Evolutionary conservation across 2,797 vertebrate genomes (phyloP).

Genomic region (Botia kubotai): DNA sequence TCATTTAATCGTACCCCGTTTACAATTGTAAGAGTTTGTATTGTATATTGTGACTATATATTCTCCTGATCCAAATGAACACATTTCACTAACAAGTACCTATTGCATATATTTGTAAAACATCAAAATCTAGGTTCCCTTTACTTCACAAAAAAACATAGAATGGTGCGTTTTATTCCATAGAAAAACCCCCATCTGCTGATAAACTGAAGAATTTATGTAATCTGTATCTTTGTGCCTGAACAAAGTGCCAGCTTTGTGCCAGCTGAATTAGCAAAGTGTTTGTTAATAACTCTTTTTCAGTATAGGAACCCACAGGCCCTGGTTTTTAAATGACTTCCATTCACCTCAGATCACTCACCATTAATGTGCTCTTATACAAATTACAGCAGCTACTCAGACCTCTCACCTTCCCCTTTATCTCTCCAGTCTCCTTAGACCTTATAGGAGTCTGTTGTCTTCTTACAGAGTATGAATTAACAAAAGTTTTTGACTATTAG

Average conservation of each 20-base stretch:
- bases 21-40: neutral
- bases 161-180: neutral
- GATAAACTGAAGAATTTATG: constrained; percentile 16
- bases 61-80: neutral
- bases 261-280: constrained; percentile 62
- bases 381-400: constrained; percentile 45
- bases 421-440: neutral
- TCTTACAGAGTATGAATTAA: constrained; percentile 16
- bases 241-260: neutral
- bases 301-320: constrained; percentile 65
- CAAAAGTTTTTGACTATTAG: constrained; percentile 9
- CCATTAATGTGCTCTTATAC: constrained; percentile 51
- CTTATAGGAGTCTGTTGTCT: constrained; percentile 28
- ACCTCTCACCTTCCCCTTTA: constrained; percentile 10
- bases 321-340: constrained; percentile 59
- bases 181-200: constrained; percentile 4
- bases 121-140: no score
- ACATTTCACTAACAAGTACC: no score
- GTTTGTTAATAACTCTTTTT: constrained; percentile 74
- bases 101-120: no score
- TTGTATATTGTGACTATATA: neutral
- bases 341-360: constrained; percentile 26
- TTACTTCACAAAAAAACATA: neutral
- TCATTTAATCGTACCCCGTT: neutral
- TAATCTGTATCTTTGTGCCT: constrained; percentile 13